Evolutionary conservation across 2,797 vertebrate species (phyloP), one percentile per base, ranked within the genome.

Genomic region (Monodelphis domestica): DNA sequence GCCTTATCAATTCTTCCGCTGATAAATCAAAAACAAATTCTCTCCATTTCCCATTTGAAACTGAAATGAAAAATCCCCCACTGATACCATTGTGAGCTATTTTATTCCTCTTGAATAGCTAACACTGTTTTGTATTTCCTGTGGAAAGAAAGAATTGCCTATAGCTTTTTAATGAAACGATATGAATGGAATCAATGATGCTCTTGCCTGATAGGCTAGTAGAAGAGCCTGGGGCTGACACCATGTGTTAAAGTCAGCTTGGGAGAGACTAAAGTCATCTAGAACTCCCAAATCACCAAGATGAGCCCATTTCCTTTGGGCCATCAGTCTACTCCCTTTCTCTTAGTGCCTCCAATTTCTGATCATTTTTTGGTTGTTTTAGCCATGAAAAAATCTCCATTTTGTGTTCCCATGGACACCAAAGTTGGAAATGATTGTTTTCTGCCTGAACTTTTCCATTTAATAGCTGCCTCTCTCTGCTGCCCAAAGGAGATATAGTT

Each of bases 21-120:
- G 56, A 96, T 91, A 97, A 96, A 97, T 95, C 91, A 93, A 95
- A n/a, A 96, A 96, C 38, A 93, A 95, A 96, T 95, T 29, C 78
- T 93, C 14, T 5, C 56, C 94, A 55, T 97, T 97, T 96, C n/a
- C 88, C 11, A 88, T 94, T 97, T 94, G 50, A 55, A 89, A 53
- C 28, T 88, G 50, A 95, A 95, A 94, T 94, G 30, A 93, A 96
- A 93, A 93, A 87, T 92, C 9, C 89, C 90, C 63, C 89, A 92
- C 59, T 95, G 90, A 45, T 97, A 89, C 3, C 17, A 95, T 30
- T 88, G 63, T 90, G 57, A 95, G n/a, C 53, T 91, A 78, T 93
- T 95, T 91, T 0, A 91, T 93, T 97, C 96, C 94, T 84, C 5
- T 33, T 92, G 6, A 93, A 78, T 88, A 95, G 28, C 26, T 93